Base-by-base conservation (phyloP, 2,888 invertebrate species). In the Cantharis rufa region DNA sequence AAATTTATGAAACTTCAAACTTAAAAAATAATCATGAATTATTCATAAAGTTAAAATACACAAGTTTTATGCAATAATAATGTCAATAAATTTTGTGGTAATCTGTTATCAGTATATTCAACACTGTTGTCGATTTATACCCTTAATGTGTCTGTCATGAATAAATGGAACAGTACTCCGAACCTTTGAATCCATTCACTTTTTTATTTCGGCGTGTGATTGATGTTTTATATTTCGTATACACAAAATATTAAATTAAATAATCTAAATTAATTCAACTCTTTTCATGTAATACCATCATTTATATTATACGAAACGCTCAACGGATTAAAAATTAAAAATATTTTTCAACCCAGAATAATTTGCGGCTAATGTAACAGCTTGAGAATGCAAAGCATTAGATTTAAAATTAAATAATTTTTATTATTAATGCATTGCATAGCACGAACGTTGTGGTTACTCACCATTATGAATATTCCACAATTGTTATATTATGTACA, bases 131-230 rank as follows among this genome's bases (percentile, higher is more conserved):
- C 72, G 72, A 72, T 72, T 72, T 72, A 63, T 63, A 61, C 63
- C 66, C 63, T 48, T 64, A 72, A 72, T 72, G 72, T 72, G 72
- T 72, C 72, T 72, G 72, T 66, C 64, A 72, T 72, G 72, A 72
- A 72, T 72, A 66, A 48, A 48, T 48, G 48, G 48, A 48, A 48
- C 48, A 48, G 48, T 48, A 48, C 48, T 48, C 10, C 18, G 71
- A 71, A 61, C 71, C 71, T 62, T 71, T 71, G 62, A 71, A 71
- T 63, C 71, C 71, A 71, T 63, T 63, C 71, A 71, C 71, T 71
- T 71, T 71, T 71, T 71, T 28, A 63, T 71, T 71, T 71, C 71
- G 28, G 63, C 62, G 62, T 71, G 27, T 71, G 71, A 71, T 71
- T 71, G 71, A 71, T 71, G 71, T 63, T 27, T 48, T 71, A 71